Evolutionary conservation across 2,113 vertebrate species (phyloP), one percentile per base, ranked within the genome.

Genomic region (Antennarius striatus): DNA sequence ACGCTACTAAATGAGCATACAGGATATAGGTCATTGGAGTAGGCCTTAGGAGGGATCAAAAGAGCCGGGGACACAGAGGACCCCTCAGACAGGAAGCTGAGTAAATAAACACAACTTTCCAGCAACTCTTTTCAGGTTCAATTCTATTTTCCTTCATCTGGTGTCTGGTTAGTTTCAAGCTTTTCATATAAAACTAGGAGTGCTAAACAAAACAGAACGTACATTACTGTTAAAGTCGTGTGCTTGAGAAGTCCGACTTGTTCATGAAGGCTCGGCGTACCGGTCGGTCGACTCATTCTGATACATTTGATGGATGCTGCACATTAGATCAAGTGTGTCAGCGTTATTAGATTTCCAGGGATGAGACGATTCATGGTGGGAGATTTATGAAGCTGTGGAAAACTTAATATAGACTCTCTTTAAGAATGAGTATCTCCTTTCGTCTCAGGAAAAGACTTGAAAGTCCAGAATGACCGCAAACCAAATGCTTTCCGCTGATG

Each of bases 351-450:
- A 77, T 84, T 83, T 71, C 80, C 73, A 86, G 80, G 58, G 75
- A 54, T 11, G 48, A 59, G 9, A 30, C 56, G 53, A 53, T 68
- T 56, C 68, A 58, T 60, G 72, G 63, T 63, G 64, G 53, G 66
- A 81, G 75, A 52, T 76, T 86, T 81, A 84, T 79, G 68, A 86
- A 85, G 73, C 58, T 28, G 74, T 46, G 80, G 81, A 81, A 90
- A 91, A 73, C 55, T 55, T 82, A 66, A 85, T 72, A 68, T 63
- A 68, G 75, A 76, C 22, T 63, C 40, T 68, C 56, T 63, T 55
- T 63, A 75, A 73, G 59, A 80, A 79, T 71, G 70, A 84, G 58
- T 87, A 77, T 78, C 74, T 82, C 50, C 14, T 89, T 90, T 90
- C 68, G 4, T 56, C 45, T 9, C 10, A 72, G 73, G 81, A 81